These are phyloP conservation scores for Parapsyche elsis DNA, from an alignment of 1,140 invertebrate species.

Conservation along the genomic window DNA sequence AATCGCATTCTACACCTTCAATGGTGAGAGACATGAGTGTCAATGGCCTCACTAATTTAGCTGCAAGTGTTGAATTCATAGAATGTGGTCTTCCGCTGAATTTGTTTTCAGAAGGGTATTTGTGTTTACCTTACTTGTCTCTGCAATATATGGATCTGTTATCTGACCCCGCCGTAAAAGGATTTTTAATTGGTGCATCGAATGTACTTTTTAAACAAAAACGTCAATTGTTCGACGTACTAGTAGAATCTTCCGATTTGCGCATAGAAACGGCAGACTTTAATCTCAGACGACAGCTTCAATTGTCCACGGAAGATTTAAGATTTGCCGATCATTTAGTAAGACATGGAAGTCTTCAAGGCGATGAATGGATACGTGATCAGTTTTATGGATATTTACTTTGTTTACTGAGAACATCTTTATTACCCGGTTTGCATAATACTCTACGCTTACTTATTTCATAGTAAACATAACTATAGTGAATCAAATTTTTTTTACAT, in stretches of 20 bases:
- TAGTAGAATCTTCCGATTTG: constrained; percentile 90
- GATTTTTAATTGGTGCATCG: constrained; percentile 95
- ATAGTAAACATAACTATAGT: constrained; percentile 24
- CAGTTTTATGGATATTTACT: constrained; percentile 95
- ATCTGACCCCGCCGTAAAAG: constrained; percentile 86
- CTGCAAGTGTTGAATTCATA: constrained; percentile 73
- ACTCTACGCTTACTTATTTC: constrained; percentile 29
- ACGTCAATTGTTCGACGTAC: constrained; percentile 89
- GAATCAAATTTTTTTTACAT: neutral
- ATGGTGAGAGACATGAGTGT: constrained; percentile 68
- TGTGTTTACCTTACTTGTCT: constrained; percentile 96
- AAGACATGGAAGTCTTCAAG: constrained; percentile 83
- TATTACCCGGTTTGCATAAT: constrained; percentile 74
- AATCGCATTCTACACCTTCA: constrained; percentile 65
- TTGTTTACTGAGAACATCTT: constrained; percentile 84
- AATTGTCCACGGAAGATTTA: constrained; percentile 93
- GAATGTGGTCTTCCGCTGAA: constrained; percentile 89
- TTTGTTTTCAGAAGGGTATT: constrained; percentile 91
- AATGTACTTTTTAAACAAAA: constrained; percentile 98
- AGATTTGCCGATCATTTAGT: constrained; percentile 95
- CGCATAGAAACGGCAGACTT: constrained; percentile 90
- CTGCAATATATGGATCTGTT: constrained; percentile 95
- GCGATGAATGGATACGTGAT: constrained; percentile 92
- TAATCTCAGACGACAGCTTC: constrained; percentile 83
- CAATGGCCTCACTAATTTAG: constrained; percentile 65